Conservation (phyloP, 1,140 invertebrate species). For the Bicyclus anynana region DNA sequence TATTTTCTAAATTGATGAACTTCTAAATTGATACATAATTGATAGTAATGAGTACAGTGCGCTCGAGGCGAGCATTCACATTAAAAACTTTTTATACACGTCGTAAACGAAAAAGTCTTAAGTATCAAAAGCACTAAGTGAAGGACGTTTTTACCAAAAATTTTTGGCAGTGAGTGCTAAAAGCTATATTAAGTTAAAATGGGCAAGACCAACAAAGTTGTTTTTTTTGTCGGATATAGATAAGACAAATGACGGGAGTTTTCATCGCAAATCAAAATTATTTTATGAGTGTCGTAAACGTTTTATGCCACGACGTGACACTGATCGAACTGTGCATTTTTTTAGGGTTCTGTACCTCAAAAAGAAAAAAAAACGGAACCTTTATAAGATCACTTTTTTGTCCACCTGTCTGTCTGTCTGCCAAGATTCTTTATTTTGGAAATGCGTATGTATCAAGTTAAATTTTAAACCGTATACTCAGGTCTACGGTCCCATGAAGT, state of each 20-base stretch:
- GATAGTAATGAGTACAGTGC: no score
- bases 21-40: no score
- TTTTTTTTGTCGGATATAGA: neutral
- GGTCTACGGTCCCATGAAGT: no score
- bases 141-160: neutral
- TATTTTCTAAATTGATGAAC: no score
- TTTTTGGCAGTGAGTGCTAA: conserved; percentile 4
- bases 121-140: neutral
- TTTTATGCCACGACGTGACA: neutral
- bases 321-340: neutral
- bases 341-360: neutral
- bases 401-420: no score
- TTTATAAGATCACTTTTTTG: no score
- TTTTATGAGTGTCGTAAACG: neutral
- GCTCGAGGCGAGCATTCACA: no score
- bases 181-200: conserved; percentile 3
- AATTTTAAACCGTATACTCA: no score
- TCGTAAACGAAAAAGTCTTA: neutral
- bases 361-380: neutral
- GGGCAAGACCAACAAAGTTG: conserved; percentile 3
- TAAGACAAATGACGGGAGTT: conserved; percentile 3
- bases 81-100: no score
- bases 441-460: no score
- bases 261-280: conserved; percentile 1
- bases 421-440: no score